Base-by-base conservation (phyloP, 2,113 vertebrate genomes). In the Tympanuchus pallidicinctus region DNA sequence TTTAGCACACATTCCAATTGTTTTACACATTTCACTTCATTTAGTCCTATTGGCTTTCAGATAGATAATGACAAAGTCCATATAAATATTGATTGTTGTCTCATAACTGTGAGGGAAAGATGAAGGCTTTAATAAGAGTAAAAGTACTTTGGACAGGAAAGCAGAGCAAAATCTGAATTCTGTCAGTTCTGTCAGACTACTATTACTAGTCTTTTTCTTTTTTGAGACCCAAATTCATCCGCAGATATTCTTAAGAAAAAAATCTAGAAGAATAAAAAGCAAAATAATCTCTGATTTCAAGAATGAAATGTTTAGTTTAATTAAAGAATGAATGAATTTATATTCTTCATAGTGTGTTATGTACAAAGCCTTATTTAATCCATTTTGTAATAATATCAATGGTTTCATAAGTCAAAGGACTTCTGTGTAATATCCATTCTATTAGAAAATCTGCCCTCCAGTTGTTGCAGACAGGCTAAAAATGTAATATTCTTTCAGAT, bases 401-500 rank as follows among this genome's bases (percentile, higher is more conserved):
- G 22, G 19, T 50, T 85, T 86, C 28, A 5, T 24, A 83, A 92
- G 61, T 81, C 34, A 90, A 88, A 95, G 25, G 18, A 82, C 22
- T 81, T 82, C 21, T 38, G 36, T 34, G 25, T 56, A 87, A 87
- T 28, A 87, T 34, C 52, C 77, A 6, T 87, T 43, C 8, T 85
- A 2, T 50, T 54, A 87, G 32, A 21, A 92, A 90, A 75, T 69
- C 47, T 91, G 63, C 87, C 20, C 59, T 82, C 20, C 63, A 70
- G 6, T 85, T 82, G 14, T 69, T 76, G 45, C 38, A 89, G 30
- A 73, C 56, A 80, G 25, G 6, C 40, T 78, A 81, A 91, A 91
- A 83, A 90, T 65, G 14, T 81, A 90, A 86, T 10, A 83, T 83
- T 94, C 82, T 87, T 92, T 54, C 66, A 89, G 61, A 73, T 38